Evolutionary conservation across 2,797 vertebrate species (phyloP).

Genomic region (Lithobates sylvaticus): DNA sequence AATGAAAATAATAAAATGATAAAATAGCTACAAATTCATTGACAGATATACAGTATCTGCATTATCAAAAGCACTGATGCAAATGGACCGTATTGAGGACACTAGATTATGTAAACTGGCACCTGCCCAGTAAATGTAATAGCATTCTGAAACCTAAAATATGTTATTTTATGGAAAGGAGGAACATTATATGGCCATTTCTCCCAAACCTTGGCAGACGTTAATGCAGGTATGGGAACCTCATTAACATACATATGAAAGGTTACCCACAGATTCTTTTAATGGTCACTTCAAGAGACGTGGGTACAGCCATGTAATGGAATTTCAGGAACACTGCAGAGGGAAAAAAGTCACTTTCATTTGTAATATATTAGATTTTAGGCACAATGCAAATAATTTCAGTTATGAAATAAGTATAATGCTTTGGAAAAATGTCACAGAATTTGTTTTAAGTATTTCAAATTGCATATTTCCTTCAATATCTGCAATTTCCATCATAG

Average conservation of each 20-base stretch:
- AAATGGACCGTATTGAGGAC: background rate
- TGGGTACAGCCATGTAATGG: background rate
- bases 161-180: background rate
- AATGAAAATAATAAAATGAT: too few species aligned
- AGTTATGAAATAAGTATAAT: background rate
- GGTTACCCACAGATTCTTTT: background rate
- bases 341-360: background rate
- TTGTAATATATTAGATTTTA: background rate
- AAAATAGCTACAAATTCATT: background rate
- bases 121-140: background rate
- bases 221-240: background rate
- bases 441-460: background rate
- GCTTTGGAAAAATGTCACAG: background rate
- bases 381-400: background rate
- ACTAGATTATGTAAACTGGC: background rate
- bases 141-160: background rate
- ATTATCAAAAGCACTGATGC: background rate
- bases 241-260: slow-evolving; percentile 9
- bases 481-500: background rate
- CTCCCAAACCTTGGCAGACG: background rate
- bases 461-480: background rate
- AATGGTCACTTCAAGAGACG: background rate
- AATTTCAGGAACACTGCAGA: background rate
- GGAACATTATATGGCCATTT: background rate
- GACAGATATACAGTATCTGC: background rate